These are phyloP conservation scores for Macroglossus sobrinus DNA, from an alignment of 2,113 vertebrate species.

Conservation along the genomic window DNA sequence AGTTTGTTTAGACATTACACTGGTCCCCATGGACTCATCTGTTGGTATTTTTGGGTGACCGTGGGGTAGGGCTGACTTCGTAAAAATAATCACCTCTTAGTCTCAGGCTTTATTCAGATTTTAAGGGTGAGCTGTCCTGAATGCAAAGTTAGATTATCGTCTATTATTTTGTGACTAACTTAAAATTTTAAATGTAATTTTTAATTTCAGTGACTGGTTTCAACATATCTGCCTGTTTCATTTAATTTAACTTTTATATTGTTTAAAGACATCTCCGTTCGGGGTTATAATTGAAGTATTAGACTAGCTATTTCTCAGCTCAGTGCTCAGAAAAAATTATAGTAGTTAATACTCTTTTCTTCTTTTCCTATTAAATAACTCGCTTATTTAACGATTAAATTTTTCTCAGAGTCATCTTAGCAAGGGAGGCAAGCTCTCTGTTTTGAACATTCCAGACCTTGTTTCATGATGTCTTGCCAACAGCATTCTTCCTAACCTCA, in stretches of 20 bases:
- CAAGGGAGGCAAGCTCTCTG: not conserved
- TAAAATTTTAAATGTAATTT: conserved; percentile 4
- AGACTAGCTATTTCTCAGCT: conserved; percentile 19
- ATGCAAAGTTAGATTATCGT: not conserved
- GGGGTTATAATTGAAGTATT: not conserved
- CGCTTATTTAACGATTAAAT: not conserved
- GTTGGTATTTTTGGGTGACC: not conserved
- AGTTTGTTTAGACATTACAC: not conserved
- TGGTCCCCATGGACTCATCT: not conserved
- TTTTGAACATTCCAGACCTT: not conserved
- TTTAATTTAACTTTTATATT: not conserved
- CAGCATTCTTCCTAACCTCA: conserved; percentile 5
- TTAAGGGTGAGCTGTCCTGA: not conserved
- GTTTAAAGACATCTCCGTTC: not conserved
- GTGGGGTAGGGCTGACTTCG: not conserved
- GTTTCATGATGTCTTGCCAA: conserved; percentile 27
- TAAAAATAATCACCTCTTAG: conserved; percentile 40
- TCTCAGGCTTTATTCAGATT: not conserved
- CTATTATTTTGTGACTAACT: not conserved
- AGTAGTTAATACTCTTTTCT: not conserved
- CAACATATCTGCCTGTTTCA: not conserved
- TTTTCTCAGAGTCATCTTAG: not conserved
- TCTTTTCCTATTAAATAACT: not conserved
- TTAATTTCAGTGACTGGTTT: conserved; percentile 1
- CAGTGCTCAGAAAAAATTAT: conserved; percentile 16